phyloP scores from a whole-genome alignment of 2,888 invertebrate genomes.

The Hydrotaea diabolus region DNA sequence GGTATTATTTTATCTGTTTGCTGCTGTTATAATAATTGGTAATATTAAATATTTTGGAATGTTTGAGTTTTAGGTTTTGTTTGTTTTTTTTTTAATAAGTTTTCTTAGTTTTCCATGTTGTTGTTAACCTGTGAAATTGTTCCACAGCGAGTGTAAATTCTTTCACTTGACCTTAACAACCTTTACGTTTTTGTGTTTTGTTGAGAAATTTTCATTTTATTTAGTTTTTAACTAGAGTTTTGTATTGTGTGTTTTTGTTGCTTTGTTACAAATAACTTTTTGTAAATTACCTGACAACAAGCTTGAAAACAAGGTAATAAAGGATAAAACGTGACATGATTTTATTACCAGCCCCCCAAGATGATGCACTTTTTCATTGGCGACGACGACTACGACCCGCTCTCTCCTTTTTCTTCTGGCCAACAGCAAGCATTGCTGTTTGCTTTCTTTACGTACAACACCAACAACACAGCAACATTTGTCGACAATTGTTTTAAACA shows the following conservation, averaged over 20 bases:
- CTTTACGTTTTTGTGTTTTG: conserved; percentile 37
- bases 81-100: not conserved
- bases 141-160: conserved; percentile 52
- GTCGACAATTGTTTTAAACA: conserved; percentile 16
- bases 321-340: conserved; percentile 76
- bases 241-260: not conserved
- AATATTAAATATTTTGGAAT: conserved; percentile 58
- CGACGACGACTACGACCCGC: too few relatives aligned
- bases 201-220: not conserved
- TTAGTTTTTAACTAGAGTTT: conserved; percentile 1
- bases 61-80: conserved; percentile 14
- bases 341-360: conserved; percentile 26
- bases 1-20: conserved; percentile 21
- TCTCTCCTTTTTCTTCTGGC: too few relatives aligned
- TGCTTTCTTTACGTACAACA: not conserved
- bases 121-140: conserved; percentile 47
- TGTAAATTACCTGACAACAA: conserved; percentile 37
- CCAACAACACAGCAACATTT: not conserved
- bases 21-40: not conserved
- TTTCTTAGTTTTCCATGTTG: not conserved
- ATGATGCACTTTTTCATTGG: conserved; percentile 1
- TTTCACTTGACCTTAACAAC: conserved; percentile 65
- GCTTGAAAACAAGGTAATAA: conserved; percentile 72
- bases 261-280: conserved; percentile 31
- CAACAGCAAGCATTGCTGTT: too few relatives aligned